Percentiles rank a stretch among this genome's conserved stretches.
These are phyloP conservation scores for Crax fasciolata DNA, from an alignment of 2,797 vertebrate species.

Conservation along the genomic window DNA sequence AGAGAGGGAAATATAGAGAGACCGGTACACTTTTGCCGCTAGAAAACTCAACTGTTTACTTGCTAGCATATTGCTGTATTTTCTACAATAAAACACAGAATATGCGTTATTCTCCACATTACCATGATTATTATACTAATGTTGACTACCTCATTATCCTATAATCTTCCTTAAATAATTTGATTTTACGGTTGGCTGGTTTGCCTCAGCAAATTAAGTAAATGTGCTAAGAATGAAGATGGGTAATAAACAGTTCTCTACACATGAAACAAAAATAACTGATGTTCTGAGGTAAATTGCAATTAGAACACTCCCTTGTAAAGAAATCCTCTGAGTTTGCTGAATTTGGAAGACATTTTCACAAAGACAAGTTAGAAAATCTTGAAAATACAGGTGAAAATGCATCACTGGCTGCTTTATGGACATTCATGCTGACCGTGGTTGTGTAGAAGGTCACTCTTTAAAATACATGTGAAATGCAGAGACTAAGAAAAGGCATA, in stretches of 20 bases:
- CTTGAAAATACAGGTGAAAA: background rate
- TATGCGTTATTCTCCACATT: background rate
- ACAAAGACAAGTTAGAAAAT: background rate
- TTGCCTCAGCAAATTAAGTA: conserved; percentile 37
- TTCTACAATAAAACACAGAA: background rate
- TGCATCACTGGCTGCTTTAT: background rate
- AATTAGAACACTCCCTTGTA: background rate
- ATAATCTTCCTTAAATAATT: conserved; percentile 62
- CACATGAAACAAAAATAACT: conserved; percentile 19
- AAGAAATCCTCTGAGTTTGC: background rate
- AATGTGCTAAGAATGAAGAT: background rate
- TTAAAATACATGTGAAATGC: background rate
- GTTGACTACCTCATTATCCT: conserved; percentile 14
- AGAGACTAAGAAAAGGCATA: background rate
- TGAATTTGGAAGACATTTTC: background rate
- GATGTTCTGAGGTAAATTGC: background rate
- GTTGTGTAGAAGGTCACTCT: background rate
- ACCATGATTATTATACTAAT: conserved; percentile 13
- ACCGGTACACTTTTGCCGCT: background rate
- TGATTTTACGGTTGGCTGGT: conserved; percentile 54
- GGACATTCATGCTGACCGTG: background rate
- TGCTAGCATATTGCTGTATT: background rate
- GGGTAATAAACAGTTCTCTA: conserved; percentile 24
- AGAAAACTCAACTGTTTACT: background rate
- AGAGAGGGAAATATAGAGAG: background rate